A percentile compares a stretch with the other conserved stretches of the same genome.
Conservation (phyloP, 2,888 invertebrate species). For the Monopis laevigella region DNA sequence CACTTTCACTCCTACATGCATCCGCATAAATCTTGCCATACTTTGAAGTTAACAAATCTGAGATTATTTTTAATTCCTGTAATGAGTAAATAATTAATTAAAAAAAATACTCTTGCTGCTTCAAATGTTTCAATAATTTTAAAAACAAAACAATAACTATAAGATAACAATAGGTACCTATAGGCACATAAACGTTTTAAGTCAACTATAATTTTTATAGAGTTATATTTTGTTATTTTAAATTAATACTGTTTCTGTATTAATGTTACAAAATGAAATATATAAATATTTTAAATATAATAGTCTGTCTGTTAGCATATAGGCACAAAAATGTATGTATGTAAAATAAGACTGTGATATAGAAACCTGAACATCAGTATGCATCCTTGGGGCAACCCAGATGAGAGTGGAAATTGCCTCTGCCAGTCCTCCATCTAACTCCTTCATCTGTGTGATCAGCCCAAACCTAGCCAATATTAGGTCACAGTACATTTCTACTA, state of each 20-base stretch:
- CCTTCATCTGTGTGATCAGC: constrained; percentile 96
- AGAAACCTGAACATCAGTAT: constrained; percentile 79
- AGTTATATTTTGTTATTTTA: background rate
- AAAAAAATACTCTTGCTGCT: too few relatives aligned
- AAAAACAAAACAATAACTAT: too few relatives aligned
- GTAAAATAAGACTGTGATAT: too few relatives aligned
- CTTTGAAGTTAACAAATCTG: constrained; percentile 88
- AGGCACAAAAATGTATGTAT: too few relatives aligned
- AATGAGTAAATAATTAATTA: too few relatives aligned
- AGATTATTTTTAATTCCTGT: constrained; percentile 79
- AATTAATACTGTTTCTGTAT: background rate
- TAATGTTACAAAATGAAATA: background rate
- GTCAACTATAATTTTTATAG: too few relatives aligned
- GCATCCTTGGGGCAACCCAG: constrained; percentile 96
- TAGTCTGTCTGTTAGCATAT: too few relatives aligned
- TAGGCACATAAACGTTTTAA: too few relatives aligned
- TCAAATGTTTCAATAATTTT: too few relatives aligned
- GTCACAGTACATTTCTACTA: constrained; percentile 99
- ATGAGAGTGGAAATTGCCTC: constrained; percentile 96
- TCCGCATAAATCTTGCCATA: constrained; percentile 95
- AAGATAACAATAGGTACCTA: too few relatives aligned
- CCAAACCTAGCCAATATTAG: constrained; percentile 95
- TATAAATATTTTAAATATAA: too few relatives aligned
- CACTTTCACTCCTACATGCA: constrained; percentile 83
- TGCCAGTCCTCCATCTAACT: constrained; percentile 92